phyloP scores from a whole-genome alignment of 2,797 vertebrate genomes.

The Gobionotothen gibberifrons region DNA sequence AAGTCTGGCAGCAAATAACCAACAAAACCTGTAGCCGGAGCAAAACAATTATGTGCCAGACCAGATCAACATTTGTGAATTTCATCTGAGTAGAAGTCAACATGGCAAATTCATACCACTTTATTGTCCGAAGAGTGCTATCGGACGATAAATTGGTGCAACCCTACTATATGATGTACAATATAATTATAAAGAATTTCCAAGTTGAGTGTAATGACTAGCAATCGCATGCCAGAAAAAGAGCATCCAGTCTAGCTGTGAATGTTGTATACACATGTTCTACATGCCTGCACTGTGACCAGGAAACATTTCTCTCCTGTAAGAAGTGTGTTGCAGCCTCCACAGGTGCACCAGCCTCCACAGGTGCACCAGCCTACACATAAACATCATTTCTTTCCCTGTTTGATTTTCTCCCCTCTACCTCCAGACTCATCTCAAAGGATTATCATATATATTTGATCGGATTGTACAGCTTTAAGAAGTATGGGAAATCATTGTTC shows the following conservation, averaged over 20 bases:
- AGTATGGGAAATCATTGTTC: constrained; percentile 2
- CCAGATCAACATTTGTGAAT: too few relatives aligned
- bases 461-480: neutral
- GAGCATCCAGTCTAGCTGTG: neutral
- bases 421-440: neutral
- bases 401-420: neutral
- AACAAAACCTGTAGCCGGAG: too few relatives aligned
- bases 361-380: constrained; percentile 18
- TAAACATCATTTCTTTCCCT: neutral
- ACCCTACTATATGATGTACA: neutral
- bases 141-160: neutral
- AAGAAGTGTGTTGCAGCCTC: neutral
- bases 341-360: constrained; percentile 4
- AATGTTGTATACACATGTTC: neutral
- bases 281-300: neutral
- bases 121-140: too few relatives aligned
- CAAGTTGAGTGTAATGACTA: neutral
- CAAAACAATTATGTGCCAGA: too few relatives aligned
- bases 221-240: neutral
- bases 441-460: constrained; percentile 5
- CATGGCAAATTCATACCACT: too few relatives aligned
- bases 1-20: too few relatives aligned
- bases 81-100: too few relatives aligned
- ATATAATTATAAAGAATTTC: too few relatives aligned
- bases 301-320: neutral